Evolutionary conservation across 2,888 invertebrate genomes (phyloP).

Genomic region (Ophioninae sp.): DNA sequence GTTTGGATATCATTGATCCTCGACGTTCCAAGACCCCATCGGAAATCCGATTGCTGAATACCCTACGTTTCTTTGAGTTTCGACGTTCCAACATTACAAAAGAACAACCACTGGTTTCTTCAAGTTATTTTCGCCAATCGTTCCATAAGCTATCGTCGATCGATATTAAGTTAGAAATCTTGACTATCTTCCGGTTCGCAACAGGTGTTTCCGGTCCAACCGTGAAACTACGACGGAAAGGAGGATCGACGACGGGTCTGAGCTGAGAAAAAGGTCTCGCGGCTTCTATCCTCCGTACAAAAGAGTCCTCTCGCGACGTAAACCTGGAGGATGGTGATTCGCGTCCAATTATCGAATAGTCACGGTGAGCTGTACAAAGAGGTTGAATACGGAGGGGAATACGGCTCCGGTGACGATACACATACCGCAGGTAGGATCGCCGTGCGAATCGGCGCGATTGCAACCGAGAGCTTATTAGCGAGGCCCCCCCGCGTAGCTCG

Average conservation of each 20-base stretch:
- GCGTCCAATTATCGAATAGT: conserved; percentile 75
- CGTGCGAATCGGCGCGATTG: conserved; percentile 15
- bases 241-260: neutral
- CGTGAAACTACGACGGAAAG: too few species aligned
- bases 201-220: too few species aligned
- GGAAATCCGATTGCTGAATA: too few species aligned
- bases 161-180: too few species aligned
- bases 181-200: too few species aligned
- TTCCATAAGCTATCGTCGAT: too few species aligned
- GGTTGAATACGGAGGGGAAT: conserved; percentile 56
- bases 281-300: neutral
- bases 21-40: too few species aligned
- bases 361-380: conserved; percentile 72
- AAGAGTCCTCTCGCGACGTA: neutral
- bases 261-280: neutral
- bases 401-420: neutral
- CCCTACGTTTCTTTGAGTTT: too few species aligned
- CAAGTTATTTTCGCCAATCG: too few species aligned
- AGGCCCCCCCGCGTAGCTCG: conserved; percentile 66
- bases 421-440: neutral
- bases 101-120: too few species aligned
- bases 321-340: conserved; percentile 63
- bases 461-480: conserved; percentile 63
- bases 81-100: too few species aligned
- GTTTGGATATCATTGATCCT: too few species aligned